These are phyloP conservation scores for Netelia virgata DNA, from an alignment of 2,888 invertebrate species.

Conservation along the genomic window DNA sequence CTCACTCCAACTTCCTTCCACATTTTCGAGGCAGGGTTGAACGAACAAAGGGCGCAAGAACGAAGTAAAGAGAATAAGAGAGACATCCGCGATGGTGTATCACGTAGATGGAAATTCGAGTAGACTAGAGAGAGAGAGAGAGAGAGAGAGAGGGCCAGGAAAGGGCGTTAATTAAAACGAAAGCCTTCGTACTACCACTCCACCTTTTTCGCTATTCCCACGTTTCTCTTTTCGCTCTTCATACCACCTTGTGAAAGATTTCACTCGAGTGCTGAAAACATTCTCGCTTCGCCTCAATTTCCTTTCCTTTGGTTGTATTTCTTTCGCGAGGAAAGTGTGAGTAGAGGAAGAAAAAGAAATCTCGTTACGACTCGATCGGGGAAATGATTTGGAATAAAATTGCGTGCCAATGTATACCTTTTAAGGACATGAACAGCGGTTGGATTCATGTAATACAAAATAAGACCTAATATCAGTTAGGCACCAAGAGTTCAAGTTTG, in stretches of 20 bases:
- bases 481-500: too few relatives aligned
- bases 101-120: constrained; percentile 41
- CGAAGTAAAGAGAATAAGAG: constrained; percentile 12
- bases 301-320: constrained; percentile 25
- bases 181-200: constrained; percentile 72
- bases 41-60: constrained; percentile 57
- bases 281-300: constrained; percentile 39
- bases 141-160: constrained; percentile 67
- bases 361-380: background rate
- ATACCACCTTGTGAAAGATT: constrained; percentile 57
- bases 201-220: constrained; percentile 57
- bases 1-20: constrained; percentile 50
- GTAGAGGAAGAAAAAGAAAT: background rate
- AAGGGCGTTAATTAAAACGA: constrained; percentile 81
- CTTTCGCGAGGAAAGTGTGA: background rate
- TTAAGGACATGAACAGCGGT: too few relatives aligned
- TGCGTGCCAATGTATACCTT: background rate
- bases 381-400: background rate
- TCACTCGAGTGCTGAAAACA: constrained; percentile 43
- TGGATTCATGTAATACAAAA: too few relatives aligned
- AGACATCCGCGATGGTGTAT: constrained; percentile 33
- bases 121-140: constrained; percentile 69
- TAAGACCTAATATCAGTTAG: too few relatives aligned
- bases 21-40: constrained; percentile 24
- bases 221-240: constrained; percentile 37